Base-by-base conservation (phyloP, 2,888 invertebrate species). In the Xanthorhoe spadicearia region DNA sequence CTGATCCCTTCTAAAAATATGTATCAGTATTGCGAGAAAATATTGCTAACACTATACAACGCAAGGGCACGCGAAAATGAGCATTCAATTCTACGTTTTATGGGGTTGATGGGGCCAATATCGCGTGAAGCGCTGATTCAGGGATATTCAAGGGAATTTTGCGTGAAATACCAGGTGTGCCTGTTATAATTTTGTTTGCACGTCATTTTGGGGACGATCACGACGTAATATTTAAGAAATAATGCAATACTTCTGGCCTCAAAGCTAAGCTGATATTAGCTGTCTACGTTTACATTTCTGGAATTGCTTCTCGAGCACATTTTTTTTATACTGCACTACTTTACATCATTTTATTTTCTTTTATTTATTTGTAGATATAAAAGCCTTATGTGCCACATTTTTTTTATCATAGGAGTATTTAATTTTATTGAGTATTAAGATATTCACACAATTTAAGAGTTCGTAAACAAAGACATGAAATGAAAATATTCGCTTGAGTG, bases 1-100 rank as follows among this genome's bases (percentile, higher is more conserved):
- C 88, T 88, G 87, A 89, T 88, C 89, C 89, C 83, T 86, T 87
- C 85, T 90, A 90, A 91, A 91, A 91, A 89, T 88, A 89, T 89
- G 89, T 87, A 86, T 87, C 86, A 83, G 85, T 81, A 86, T 88
- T 89, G 86, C 86, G 83, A 83, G 84, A 85, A 88, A 88, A 84
- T 74, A 72, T 74, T 79, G 76, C 79, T 72, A 75, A 73, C 77
- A 77, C 79, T 78, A 76, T 74, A 77, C 72, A 69, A 74, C 70
- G 57, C 60, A 63, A 60, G 67, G 61, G 74, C 84, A 86, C 67
- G 79, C 78, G 80, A 88, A 85, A 79, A 81, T 83, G 79, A 78
- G 80, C 85, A 82, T 87, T 82, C 78, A 75, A 83, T 78, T 83
- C 70, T 80, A 77, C 75, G 72, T 80, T 79, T 82, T 82, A 83